Evolutionary conservation across 2,888 invertebrate species (phyloP).

Genomic region (Drosophila formosana): DNA sequence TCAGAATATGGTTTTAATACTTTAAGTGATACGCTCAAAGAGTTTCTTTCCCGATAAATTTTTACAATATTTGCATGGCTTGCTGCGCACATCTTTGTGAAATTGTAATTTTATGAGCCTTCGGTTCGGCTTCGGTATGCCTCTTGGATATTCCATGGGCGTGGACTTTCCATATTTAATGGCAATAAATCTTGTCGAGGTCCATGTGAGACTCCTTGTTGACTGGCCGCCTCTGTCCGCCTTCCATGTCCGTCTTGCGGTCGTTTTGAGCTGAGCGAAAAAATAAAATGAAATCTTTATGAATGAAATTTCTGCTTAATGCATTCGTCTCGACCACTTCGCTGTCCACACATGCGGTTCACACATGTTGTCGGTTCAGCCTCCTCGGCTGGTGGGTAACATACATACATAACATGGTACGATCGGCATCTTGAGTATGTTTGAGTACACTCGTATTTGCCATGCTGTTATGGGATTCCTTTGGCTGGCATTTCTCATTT

Average conservation of each 20-base stretch:
- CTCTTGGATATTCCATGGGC: constrained; percentile 40
- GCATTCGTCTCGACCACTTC: constrained; percentile 55
- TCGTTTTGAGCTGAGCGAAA: constrained; percentile 42
- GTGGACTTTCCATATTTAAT: constrained; percentile 53
- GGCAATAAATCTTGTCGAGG: constrained; percentile 56
- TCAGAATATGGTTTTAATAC: background rate
- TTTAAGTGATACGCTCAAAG: background rate
- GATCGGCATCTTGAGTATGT: constrained; percentile 40
- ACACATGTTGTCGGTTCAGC: constrained; percentile 53
- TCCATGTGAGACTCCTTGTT: constrained; percentile 2
- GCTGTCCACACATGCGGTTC: constrained; percentile 63
- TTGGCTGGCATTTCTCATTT: constrained; percentile 14
- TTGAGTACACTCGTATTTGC: constrained; percentile 6
- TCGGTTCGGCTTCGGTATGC: constrained; percentile 27
- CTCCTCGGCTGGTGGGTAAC: background rate
- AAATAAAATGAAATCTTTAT: constrained; percentile 68
- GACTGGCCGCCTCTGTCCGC: constrained; percentile 30
- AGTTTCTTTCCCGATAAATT: background rate
- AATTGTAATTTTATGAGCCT: constrained; percentile 38
- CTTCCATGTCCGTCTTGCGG: constrained; percentile 57
- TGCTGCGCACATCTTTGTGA: constrained; percentile 9
- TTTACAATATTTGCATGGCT: constrained; percentile 8
- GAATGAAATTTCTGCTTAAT: constrained; percentile 71
- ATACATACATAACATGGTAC: background rate
- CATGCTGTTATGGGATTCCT: background rate